Evolutionary conservation across 2,888 invertebrate genomes (phyloP).

Genomic region (Rapana venosa): DNA sequence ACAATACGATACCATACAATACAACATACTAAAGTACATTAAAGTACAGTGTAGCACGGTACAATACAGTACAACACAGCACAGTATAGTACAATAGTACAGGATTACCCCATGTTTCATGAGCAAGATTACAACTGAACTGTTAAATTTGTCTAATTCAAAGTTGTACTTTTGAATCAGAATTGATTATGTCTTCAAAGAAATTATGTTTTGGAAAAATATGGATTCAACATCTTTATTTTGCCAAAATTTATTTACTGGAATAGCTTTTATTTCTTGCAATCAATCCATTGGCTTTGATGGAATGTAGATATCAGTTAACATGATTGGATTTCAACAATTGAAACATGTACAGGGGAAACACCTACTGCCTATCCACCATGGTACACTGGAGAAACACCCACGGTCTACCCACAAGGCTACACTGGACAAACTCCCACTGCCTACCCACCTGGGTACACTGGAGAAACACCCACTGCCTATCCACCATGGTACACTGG

Average conservation of each 20-base stretch:
- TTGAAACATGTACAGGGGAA: slow-evolving; percentile 14
- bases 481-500: not conserved
- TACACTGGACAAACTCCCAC: not conserved
- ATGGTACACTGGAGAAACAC: slow-evolving; percentile 20
- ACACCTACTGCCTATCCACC: slow-evolving; percentile 2
- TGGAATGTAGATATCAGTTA: slow-evolving; percentile 78
- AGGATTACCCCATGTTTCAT: too few species aligned
- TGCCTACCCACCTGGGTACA: not conserved
- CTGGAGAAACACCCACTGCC: slow-evolving; percentile 17
- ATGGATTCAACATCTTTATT: slow-evolving; percentile 80
- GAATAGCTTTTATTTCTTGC: slow-evolving; percentile 60
- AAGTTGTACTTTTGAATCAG: slow-evolving; percentile 46
- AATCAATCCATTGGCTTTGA: slow-evolving; percentile 73
- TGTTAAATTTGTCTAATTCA: too few species aligned
- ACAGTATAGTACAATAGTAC: too few species aligned
- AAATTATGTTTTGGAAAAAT: slow-evolving; percentile 53
- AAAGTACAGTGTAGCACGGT: too few species aligned
- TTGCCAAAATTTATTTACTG: slow-evolving; percentile 84
- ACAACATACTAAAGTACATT: too few species aligned
- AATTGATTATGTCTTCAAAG: slow-evolving; percentile 45
- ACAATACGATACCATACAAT: too few species aligned
- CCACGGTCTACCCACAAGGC: slow-evolving; percentile 6
- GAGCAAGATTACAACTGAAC: too few species aligned
- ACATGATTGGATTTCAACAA: not conserved
- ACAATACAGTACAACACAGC: too few species aligned